Percentiles rank a stretch among this genome's conserved stretches.
Conservation (phyloP, 2,113 vertebrate species). For the Rattus norvegicus region GRCr8 NC_086034.1:56999501-57000000, state of each 20-base stretch:
- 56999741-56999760: background rate
- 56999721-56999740: background rate
- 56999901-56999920: background rate
- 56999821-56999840: background rate
- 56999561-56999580: background rate
- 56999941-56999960: background rate
- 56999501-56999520: background rate
- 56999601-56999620: background rate
- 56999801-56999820: background rate
- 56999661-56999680: background rate
- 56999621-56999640: background rate
- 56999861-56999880: background rate
- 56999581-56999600: background rate
- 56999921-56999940: background rate
- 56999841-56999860: background rate
- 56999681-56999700: background rate
- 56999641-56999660: background rate
- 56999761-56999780: background rate
- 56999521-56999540: background rate
- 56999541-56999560: background rate
- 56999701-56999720: slow-evolving; percentile 27
- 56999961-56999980: background rate
- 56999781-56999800: background rate
- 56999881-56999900: background rate
- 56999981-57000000: slow-evolving; percentile 32